A percentile compares a stretch with the other conserved stretches of the same genome.
phyloP scores from a whole-genome alignment of 2,888 invertebrate species.

The Drosophila conformis region DNA sequence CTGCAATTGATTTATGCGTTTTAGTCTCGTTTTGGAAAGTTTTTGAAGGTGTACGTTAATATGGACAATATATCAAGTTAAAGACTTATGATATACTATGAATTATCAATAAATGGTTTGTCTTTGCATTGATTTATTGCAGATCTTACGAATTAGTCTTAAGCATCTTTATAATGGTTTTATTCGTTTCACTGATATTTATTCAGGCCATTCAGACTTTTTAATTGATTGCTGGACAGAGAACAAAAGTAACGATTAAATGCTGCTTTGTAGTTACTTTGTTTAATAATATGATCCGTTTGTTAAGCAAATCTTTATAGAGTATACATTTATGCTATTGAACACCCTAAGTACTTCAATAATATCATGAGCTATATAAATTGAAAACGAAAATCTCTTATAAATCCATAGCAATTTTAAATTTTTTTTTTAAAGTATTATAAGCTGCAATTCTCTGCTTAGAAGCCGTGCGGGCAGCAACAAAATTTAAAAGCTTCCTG shows the following conservation, averaged over 20 bases:
- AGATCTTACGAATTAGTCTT: constrained; percentile 5
- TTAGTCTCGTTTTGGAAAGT: constrained; percentile 16
- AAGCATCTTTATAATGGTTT: constrained; percentile 4
- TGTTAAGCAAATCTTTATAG: not conserved
- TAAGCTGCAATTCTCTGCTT: constrained; percentile 26
- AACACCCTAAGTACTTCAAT: not conserved
- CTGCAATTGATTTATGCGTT: constrained; percentile 46
- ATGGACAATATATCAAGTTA: constrained; percentile 31
- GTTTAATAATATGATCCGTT: not conserved
- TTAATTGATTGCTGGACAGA: not conserved
- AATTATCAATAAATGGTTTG: constrained; percentile 16
- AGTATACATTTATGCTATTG: not conserved
- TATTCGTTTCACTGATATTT: not conserved
- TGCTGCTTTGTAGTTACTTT: not conserved
- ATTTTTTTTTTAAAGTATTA: constrained; percentile 21
- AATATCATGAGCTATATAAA: constrained; percentile 16
- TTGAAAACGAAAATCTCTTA: constrained; percentile 4
- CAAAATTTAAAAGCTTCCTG: constrained; percentile 54
- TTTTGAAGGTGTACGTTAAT: constrained; percentile 6
- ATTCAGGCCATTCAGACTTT: not conserved
- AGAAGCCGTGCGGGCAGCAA: constrained; percentile 12
- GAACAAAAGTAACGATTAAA: not conserved
- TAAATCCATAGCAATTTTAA: constrained; percentile 31
- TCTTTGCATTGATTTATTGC: constrained; percentile 43
- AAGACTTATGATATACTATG: constrained; percentile 7